Base-by-base conservation (phyloP, 2,888 invertebrate genomes). In the Chymomyza caudatula region DNA sequence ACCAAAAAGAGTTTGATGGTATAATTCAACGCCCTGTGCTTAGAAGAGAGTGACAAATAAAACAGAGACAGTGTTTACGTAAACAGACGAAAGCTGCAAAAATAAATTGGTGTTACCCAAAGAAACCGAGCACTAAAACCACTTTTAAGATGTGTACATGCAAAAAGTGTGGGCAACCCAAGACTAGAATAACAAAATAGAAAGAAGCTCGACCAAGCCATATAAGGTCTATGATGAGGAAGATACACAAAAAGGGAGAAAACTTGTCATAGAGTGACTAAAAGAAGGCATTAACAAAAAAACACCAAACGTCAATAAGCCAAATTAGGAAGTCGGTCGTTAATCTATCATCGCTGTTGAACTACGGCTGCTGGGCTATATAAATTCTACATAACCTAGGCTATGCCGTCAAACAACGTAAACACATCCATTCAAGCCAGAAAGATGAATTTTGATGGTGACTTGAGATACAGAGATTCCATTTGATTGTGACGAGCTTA, bases 1-100 rank as follows among this genome's bases (percentile, higher is more conserved):
- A 68, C n/a, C 20, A 76, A 17, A 47, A 89, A 90, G 90, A 89
- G 89, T 87, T 88, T 86, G 85, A 86, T 85, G 84, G 78, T 82
- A 78, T 66, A 20, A 20, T 57, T 66, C 73, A 79, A 72, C 70
- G 74, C 77, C 79, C 76, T 77, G 69, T 73, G 73, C 70, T 77
- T 79, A 74, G 72, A 74, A 66, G 63, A 56, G 66, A 59, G 29
- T 64, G 56, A 58, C 58, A 47, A 43, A 56, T 5, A 20, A 4
- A 53, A 13, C n/a, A n/a, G n/a, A 56, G 56, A 44, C 44, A 47
- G 47, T 47, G 47, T 47, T 47, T 47, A 17, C 47, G 8, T 47
- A 11, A 17, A 47, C 11, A 37, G 29, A 37, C 11, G 29, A 37
- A 11, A 37, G 29, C 29, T 37, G 29, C 6, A 5, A 25, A 25